A percentile compares a stretch with the other conserved stretches of the same genome.
Conservation (phyloP, 2,797 vertebrate genomes). For the Malacoctenus gilli region DNA sequence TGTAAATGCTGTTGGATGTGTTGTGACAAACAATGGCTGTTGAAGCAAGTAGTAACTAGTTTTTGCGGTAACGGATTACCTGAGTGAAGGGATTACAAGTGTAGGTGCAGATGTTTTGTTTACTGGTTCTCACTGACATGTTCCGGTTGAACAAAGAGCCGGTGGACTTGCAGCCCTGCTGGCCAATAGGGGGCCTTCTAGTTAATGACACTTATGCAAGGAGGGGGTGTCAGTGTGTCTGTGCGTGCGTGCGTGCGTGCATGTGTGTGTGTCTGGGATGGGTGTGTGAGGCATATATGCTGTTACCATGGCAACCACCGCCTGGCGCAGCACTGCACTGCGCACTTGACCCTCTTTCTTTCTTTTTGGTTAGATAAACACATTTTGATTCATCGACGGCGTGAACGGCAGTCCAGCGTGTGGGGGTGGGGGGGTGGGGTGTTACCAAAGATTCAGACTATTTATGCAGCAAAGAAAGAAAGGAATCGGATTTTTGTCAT, state of each 20-base stretch:
- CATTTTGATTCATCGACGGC: constrained; percentile 59
- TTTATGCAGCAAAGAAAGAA: too few species aligned
- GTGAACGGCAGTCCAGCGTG: neutral
- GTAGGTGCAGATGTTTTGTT: too few species aligned
- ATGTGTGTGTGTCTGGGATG: constrained; percentile 22
- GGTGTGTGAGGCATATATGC: constrained; percentile 57
- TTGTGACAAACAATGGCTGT: too few species aligned
- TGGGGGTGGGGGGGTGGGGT: neutral
- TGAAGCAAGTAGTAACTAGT: too few species aligned
- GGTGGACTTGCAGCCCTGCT: constrained; percentile 23
- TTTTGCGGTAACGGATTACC: too few species aligned
- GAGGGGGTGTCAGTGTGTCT: constrained; percentile 5
- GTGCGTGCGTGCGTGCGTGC: neutral
- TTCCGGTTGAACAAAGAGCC: constrained; percentile 69
- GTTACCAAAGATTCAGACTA: too few species aligned
- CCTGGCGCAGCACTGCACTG: constrained; percentile 39
- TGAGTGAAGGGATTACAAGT: too few species aligned
- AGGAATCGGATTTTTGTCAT: neutral
- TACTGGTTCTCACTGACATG: too few species aligned
- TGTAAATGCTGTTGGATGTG: too few species aligned
- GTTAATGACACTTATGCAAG: constrained; percentile 66
- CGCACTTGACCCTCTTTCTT: constrained; percentile 58
- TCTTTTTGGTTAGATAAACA: constrained; percentile 62
- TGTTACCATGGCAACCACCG: constrained; percentile 71
- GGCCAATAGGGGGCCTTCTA: constrained; percentile 60